These are phyloP conservation scores for Anisognathus igniventris DNA, from an alignment of 2,797 vertebrate genomes.

Conservation along the genomic window DNA sequence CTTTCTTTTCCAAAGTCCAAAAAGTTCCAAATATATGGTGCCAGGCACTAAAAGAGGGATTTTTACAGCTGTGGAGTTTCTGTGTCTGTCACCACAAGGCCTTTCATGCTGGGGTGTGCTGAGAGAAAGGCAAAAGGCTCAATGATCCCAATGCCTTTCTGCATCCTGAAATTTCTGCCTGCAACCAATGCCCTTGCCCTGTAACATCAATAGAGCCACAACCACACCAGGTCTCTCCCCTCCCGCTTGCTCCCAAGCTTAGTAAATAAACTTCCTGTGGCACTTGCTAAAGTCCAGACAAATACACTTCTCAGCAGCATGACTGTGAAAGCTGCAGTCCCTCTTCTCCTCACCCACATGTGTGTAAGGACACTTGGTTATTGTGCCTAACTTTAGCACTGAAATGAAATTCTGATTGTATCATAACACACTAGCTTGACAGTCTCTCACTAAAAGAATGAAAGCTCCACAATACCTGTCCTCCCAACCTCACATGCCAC, in stretches of 20 bases:
- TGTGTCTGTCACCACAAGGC: neutral
- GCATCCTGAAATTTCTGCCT: neutral
- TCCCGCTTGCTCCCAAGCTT: neutral
- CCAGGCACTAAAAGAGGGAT: neutral
- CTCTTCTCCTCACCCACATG: neutral
- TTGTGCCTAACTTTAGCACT: neutral
- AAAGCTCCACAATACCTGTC: neutral
- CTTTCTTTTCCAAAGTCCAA: neutral
- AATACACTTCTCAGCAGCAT: neutral
- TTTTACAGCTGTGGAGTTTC: neutral
- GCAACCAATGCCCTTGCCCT: neutral
- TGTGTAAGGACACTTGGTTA: neutral
- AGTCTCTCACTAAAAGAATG: neutral
- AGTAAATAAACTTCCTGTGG: neutral
- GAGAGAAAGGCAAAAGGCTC: neutral
- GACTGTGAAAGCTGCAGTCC: neutral
- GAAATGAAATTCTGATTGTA: neutral
- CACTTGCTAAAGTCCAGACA: neutral
- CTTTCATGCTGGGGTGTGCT: accelerated
- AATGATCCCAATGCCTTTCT: neutral
- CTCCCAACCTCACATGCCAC: neutral
- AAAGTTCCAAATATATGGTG: neutral
- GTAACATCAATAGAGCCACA: neutral
- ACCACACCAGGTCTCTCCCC: neutral
- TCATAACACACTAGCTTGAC: neutral